These are phyloP conservation scores for Andrena chrysosceles DNA, from an alignment of 2,888 invertebrate genomes.

Conservation along the genomic window DNA sequence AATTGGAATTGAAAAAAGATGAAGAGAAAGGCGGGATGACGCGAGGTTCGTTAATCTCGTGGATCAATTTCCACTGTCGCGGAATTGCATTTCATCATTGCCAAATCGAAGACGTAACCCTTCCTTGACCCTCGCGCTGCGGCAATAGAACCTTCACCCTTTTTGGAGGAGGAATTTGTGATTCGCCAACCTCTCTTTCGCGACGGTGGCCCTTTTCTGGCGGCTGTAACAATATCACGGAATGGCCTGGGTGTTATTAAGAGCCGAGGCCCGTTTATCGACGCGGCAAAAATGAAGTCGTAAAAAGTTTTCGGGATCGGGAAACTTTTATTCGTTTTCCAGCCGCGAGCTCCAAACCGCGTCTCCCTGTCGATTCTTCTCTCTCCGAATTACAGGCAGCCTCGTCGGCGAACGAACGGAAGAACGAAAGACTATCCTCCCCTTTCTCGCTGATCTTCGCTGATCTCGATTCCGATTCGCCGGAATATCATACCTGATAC, in stretches of 20 bases:
- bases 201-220: constrained; percentile 29
- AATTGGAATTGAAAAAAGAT: background rate
- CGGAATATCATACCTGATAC: constrained; percentile 58
- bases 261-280: constrained; percentile 73
- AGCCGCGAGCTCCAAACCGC: constrained; percentile 21
- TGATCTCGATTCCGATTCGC: constrained; percentile 60
- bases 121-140: background rate
- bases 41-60: too few species aligned
- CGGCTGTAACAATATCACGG: constrained; percentile 56
- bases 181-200: background rate
- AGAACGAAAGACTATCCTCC: constrained; percentile 14
- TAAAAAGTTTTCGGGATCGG: constrained; percentile 77
- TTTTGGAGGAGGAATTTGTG: background rate
- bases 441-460: constrained; percentile 40
- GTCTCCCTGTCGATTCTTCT: background rate
- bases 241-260: constrained; percentile 68
- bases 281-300: constrained; percentile 66
- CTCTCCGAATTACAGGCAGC: constrained; percentile 25
- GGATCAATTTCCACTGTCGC: background rate
- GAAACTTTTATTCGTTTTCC: constrained; percentile 78
- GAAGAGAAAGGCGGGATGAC: background rate
- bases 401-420: background rate
- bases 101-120: background rate
- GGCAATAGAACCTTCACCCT: background rate
- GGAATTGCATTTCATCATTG: background rate